These are phyloP conservation scores for Cryptophagus acutangulus DNA, from an alignment of 2,888 invertebrate genomes.

Conservation along the genomic window DNA sequence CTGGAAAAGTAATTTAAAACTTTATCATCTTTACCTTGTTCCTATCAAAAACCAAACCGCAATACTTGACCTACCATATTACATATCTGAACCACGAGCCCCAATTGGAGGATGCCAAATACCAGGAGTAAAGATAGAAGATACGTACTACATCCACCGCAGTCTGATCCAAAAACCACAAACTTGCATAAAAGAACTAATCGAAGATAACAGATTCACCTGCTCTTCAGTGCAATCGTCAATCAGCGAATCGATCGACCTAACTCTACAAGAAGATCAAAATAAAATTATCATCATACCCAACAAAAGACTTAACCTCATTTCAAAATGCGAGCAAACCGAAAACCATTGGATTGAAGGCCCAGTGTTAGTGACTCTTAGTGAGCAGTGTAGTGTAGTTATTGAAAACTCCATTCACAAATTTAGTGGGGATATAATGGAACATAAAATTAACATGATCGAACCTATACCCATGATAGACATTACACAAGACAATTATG, in stretches of 20 bases:
- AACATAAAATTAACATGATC: too few relatives aligned
- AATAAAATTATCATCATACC: constrained; percentile 1
- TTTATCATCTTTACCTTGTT: not conserved
- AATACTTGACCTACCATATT: not conserved
- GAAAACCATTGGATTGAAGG: too few relatives aligned
- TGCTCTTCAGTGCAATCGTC: not conserved
- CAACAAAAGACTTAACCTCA: too few relatives aligned
- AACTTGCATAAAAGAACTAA: not conserved
- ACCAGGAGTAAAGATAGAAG: constrained; percentile 1
- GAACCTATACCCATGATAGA: too few relatives aligned
- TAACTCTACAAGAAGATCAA: not conserved
- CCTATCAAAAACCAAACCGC: not conserved
- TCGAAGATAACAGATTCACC: not conserved
- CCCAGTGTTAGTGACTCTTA: too few relatives aligned
- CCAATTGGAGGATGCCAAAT: not conserved
- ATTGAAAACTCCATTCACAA: too few relatives aligned
- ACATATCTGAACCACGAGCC: not conserved
- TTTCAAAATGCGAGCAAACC: too few relatives aligned
- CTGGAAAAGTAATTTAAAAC: too few relatives aligned
- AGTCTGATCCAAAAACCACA: too few relatives aligned
- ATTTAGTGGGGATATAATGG: too few relatives aligned
- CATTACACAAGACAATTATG: too few relatives aligned
- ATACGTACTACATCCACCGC: not conserved
- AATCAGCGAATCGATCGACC: not conserved
- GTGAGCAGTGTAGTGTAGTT: too few relatives aligned